These are phyloP conservation scores for Oeneis ivallda DNA, from an alignment of 2,888 invertebrate species.

Conservation along the genomic window DNA sequence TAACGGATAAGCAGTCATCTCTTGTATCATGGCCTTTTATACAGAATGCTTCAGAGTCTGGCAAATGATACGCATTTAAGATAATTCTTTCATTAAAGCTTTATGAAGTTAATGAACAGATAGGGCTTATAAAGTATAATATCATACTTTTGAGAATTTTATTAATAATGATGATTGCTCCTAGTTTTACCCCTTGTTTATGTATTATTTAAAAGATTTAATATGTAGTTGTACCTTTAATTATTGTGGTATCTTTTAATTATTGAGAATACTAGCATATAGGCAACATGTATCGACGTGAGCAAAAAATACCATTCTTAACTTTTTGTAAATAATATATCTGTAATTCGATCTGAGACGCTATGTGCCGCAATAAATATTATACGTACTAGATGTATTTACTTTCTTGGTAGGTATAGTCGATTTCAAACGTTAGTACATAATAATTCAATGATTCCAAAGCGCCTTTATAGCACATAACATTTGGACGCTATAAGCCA, in stretches of 20 bases:
- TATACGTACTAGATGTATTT: conserved; percentile 18
- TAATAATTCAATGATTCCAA: too few species aligned
- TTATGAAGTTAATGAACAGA: conserved; percentile 17
- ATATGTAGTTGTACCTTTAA: too few species aligned
- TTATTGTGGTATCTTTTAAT: too few species aligned
- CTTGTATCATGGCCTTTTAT: conserved; percentile 25
- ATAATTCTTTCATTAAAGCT: conserved; percentile 25
- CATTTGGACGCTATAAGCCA: conserved; percentile 34
- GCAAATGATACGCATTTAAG: conserved; percentile 27
- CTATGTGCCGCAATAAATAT: not conserved
- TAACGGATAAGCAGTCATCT: conserved; percentile 23
- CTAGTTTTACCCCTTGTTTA: not conserved
- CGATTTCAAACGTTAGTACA: not conserved
- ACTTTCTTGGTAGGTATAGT: conserved; percentile 25
- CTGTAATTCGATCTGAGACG: conserved; percentile 27
- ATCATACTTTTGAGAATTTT: conserved; percentile 2
- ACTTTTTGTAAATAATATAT: conserved; percentile 23
- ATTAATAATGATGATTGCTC: conserved; percentile 11
- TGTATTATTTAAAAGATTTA: not conserved
- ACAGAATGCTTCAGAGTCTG: conserved; percentile 19
- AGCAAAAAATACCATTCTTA: not conserved
- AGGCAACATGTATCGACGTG: too few species aligned
- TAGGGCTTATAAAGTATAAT: conserved; percentile 5
- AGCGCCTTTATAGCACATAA: conserved; percentile 31
- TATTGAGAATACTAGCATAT: too few species aligned